phyloP scores from a whole-genome alignment of 2,797 vertebrate species.

The Anisognathus igniventris region DNA sequence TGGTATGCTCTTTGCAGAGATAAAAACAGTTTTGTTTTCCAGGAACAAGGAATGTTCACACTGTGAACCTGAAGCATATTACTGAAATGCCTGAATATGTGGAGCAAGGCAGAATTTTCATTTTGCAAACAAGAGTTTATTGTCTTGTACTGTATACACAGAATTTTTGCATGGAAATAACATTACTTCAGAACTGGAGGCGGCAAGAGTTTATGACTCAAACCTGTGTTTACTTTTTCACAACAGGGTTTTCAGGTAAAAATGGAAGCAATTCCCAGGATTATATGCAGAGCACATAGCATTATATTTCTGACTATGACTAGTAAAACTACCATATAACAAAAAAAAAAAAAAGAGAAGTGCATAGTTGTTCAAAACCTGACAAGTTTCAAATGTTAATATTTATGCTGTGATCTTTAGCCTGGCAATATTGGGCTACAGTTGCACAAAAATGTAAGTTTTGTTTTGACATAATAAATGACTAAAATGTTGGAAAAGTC shows the following conservation, averaged over 20 bases:
- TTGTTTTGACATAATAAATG: background rate
- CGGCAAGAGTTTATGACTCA: background rate
- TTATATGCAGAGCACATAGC: background rate
- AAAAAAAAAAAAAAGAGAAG: background rate
- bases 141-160: background rate
- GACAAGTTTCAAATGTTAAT: background rate
- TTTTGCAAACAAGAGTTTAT: constrained; percentile 46
- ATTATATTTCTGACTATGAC: background rate
- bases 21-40: background rate
- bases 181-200: background rate
- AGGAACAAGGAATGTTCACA: background rate
- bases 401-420: background rate
- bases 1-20: background rate
- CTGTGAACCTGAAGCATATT: background rate
- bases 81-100: background rate
- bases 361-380: background rate
- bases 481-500: background rate
- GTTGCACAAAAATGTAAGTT: background rate
- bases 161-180: background rate
- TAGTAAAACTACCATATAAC: background rate
- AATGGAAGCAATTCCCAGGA: background rate
- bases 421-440: background rate
- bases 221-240: background rate
- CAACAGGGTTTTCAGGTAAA: background rate
- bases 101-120: background rate